Conservation (phyloP, 1,140 invertebrate species). For the Spodoptera frugiperda region DNA sequence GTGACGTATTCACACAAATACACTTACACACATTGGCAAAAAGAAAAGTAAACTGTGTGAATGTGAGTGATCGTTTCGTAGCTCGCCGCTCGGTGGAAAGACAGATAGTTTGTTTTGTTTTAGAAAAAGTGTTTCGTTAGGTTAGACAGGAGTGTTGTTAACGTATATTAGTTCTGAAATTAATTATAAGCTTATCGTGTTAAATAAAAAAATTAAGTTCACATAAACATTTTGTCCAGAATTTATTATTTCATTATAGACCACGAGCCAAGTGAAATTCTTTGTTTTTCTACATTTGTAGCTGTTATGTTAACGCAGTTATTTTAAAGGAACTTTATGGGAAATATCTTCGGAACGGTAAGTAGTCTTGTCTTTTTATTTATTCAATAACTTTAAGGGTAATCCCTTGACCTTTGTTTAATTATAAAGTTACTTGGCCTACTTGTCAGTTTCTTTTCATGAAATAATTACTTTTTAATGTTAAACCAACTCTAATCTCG, state of each 20-base stretch:
- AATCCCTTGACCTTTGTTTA: conserved; percentile 33
- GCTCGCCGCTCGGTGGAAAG: background rate
- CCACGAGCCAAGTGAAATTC: conserved; percentile 46
- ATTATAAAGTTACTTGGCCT: conserved; percentile 11
- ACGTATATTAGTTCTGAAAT: conserved; percentile 1
- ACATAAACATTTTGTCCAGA: background rate
- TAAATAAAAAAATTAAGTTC: too few species aligned
- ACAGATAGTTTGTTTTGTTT: conserved; percentile 39
- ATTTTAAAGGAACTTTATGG: conserved; percentile 57
- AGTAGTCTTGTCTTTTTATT: conserved; percentile 47
- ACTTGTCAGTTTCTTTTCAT: background rate
- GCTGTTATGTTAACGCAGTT: conserved; percentile 44
- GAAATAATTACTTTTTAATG: background rate
- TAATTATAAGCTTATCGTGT: background rate
- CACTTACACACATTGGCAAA: background rate
- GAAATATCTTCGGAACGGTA: conserved; percentile 60
- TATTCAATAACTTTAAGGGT: background rate
- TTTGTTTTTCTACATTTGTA: conserved; percentile 37
- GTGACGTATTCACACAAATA: too few species aligned
- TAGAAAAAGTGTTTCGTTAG: conserved; percentile 36
- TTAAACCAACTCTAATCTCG: background rate
- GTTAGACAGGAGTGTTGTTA: conserved; percentile 17
- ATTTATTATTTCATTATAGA: conserved; percentile 14
- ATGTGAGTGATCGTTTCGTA: conserved; percentile 4
- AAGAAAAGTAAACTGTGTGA: conserved; percentile 22